Percentiles rank a stretch among this genome's conserved stretches.
Conservation (phyloP, 2,113 vertebrate genomes). For the Odontesthes bonariensis region DNA sequence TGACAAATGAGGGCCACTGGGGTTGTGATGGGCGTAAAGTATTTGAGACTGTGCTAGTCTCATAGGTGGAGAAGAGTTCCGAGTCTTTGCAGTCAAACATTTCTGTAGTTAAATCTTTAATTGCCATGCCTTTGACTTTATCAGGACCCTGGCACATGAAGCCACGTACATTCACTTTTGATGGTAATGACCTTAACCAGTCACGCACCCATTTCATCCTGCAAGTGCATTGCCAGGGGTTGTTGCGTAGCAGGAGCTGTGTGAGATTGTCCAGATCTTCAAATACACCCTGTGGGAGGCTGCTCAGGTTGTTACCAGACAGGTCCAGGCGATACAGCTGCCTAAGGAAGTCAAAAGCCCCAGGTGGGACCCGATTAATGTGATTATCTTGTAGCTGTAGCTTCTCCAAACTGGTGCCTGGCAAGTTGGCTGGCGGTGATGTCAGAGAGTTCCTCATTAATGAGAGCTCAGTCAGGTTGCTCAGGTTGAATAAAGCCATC, state of each 20-base stretch:
- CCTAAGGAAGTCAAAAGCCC: slow-evolving; percentile 94
- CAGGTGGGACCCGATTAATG: slow-evolving; percentile 92
- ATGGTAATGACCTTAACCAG: slow-evolving; percentile 92
- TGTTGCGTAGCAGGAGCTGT: slow-evolving; percentile 96
- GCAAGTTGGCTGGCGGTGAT: slow-evolving; percentile 93
- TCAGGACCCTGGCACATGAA: slow-evolving; percentile 99
- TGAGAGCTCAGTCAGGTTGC: slow-evolving; percentile 96
- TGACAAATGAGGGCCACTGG: slow-evolving; percentile 91
- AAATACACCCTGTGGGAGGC: slow-evolving; percentile 95
- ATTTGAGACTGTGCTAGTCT: slow-evolving; percentile 90
- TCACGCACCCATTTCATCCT: slow-evolving; percentile 99
- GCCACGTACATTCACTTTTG: slow-evolving; percentile 97
- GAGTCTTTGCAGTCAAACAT: slow-evolving; percentile 92
- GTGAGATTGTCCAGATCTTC: slow-evolving; percentile 98
- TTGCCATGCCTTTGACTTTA: slow-evolving; percentile 97
- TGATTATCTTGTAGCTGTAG: slow-evolving; percentile 99
- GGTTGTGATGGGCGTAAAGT: slow-evolving; percentile 87
- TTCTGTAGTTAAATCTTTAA: slow-evolving; percentile 94
- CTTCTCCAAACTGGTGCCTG: slow-evolving; percentile 92
- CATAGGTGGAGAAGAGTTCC: slow-evolving; percentile 82
- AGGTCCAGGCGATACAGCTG: slow-evolving; percentile 97
- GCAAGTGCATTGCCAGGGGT: slow-evolving; percentile 98
- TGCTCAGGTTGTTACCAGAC: slow-evolving; percentile 97
- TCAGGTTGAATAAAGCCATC: slow-evolving; percentile 93
- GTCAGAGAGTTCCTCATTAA: slow-evolving; percentile 95